Base-by-base conservation (phyloP, 2,797 vertebrate genomes). In the Heterohyrax brucei region DNA sequence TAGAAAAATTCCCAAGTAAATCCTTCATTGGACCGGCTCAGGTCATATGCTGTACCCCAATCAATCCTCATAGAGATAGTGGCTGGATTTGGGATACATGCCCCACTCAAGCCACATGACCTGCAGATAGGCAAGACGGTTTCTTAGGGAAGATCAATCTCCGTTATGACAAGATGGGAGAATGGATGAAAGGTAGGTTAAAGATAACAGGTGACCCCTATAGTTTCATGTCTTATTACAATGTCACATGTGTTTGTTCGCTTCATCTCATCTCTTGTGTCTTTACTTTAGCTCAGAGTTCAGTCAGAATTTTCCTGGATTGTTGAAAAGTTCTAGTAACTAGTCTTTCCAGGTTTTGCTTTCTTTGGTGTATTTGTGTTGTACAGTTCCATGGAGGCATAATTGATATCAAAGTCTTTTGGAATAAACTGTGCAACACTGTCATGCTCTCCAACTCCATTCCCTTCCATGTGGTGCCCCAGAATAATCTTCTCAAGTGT, bases 141-240 rank as follows among this genome's bases (percentile, higher is more conserved):
- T 78, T 33, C 48, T 85, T 75, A 82, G 82, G 82, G n/a, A 77
- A 77, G 30, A 70, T 12, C 7, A n/a, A 1, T 21, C 56, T 19
- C 30, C 68, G 70, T 70, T 93, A 39, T 0, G 5, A 94, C 39
- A 44, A 30, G 22, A 30, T 22, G 50, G 7, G 3, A 26, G 5
- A 21, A 9, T n/a, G 21, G n/a, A 62, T 75, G 44, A 16, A 7
- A 94, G 22, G 3, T 5, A 66, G 61, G 16, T 7, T 10, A 1
- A 56, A 22, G 62, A 80, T 3, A 59, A 0, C 22, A 12, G 26
- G 26, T 10, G 46, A 33, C 18, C 13, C 64, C 8, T 21, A 24
- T 0, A 0, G 1, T 44, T 22, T 50, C 39, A 3, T 12, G 8
- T 53, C 56, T 10, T 70, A 7, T 3, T 59, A 4, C 0, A 48